phyloP scores from a whole-genome alignment of 2,888 invertebrate genomes.

The Artemia sinica region DNA sequence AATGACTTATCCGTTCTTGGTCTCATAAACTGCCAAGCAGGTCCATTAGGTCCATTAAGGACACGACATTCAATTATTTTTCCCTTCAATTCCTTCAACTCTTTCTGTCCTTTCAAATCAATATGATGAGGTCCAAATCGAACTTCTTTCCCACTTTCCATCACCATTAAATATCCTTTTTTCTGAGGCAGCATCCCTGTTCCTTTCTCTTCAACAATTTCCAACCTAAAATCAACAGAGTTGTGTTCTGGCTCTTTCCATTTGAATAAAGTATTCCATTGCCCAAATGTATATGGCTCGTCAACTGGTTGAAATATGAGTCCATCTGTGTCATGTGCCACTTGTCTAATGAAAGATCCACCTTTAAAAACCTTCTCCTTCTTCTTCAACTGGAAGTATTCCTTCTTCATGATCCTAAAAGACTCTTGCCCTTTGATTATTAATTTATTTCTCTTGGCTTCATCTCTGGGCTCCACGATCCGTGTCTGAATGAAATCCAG shows the following conservation, averaged over 20 bases:
- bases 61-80: conserved; percentile 91
- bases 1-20: conserved; percentile 89
- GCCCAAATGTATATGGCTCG: conserved; percentile 64
- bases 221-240: conserved; percentile 84
- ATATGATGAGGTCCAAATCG: conserved; percentile 40
- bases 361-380: conserved; percentile 11
- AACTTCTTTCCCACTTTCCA: conserved; percentile 39
- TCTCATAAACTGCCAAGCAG: conserved; percentile 78
- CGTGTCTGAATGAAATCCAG: conserved; percentile 49
- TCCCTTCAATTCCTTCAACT: conserved; percentile 57
- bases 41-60: conserved; percentile 40
- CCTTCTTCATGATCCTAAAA: conserved; percentile 73
- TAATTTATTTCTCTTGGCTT: conserved; percentile 55
- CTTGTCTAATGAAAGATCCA: conserved; percentile 35
- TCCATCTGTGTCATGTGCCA: conserved; percentile 91
- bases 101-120: conserved; percentile 57
- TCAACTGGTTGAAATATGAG: conserved; percentile 86
- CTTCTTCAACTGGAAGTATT: conserved; percentile 36
- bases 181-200: conserved; percentile 48
- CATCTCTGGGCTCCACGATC: conserved; percentile 41
- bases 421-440: conserved; percentile 63
- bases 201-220: conserved; percentile 53
- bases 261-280: conserved; percentile 71
- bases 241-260: conserved; percentile 93
- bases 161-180: conserved; percentile 60